Evolutionary conservation across 1,140 invertebrate species (phyloP).

Genomic region (Plectrocnemia conspersa): DNA sequence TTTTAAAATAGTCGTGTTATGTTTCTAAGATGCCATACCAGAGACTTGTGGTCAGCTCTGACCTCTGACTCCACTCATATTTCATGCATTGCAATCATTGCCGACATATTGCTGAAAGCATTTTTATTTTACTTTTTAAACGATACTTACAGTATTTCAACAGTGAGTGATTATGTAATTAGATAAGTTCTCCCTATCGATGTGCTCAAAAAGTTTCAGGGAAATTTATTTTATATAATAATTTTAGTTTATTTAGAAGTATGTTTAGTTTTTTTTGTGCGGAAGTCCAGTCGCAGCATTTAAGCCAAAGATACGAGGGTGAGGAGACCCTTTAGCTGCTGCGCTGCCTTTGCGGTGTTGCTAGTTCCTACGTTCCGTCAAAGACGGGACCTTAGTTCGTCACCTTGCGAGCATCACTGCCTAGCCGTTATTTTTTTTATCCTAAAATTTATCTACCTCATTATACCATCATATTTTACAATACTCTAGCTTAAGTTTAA

Average conservation of each 20-base stretch:
- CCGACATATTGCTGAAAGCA: conserved; percentile 13
- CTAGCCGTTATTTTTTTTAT: conserved; percentile 41
- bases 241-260: conserved; percentile 32
- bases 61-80: conserved; percentile 32
- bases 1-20: conserved; percentile 29
- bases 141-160: conserved; percentile 35
- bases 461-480: conserved; percentile 36
- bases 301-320: conserved; percentile 55
- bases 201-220: conserved; percentile 36
- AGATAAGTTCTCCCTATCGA: conserved; percentile 35
- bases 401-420: conserved; percentile 38
- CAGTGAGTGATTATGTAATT: conserved; percentile 34
- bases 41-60: conserved; percentile 35
- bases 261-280: conserved; percentile 28
- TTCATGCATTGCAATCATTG: conserved; percentile 33
- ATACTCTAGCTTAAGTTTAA: conserved; percentile 37
- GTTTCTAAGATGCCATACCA: conserved; percentile 25
- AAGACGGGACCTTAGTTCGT: conserved; percentile 10
- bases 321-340: conserved; percentile 52
- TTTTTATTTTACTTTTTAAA: conserved; percentile 30
- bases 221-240: conserved; percentile 30
- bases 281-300: conserved; percentile 45
- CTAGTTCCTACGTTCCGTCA: conserved; percentile 36
- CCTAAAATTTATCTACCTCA: conserved; percentile 52
- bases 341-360: conserved; percentile 41